Evolutionary conservation across 2,113 vertebrate genomes (phyloP).

Genomic region (Bothrops jararaca): DNA sequence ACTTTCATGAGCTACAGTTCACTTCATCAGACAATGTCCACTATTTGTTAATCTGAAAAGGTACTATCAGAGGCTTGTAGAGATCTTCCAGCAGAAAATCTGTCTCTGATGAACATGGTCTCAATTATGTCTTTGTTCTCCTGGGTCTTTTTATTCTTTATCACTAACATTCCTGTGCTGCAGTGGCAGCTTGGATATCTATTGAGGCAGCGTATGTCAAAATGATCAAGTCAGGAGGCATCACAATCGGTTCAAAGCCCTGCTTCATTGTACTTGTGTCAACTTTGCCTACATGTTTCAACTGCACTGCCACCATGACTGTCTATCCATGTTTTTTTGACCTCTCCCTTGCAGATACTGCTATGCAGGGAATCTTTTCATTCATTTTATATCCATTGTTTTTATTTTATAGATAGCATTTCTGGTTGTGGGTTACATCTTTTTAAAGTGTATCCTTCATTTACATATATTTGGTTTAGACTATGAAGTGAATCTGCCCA

Average conservation of each 20-base stretch:
- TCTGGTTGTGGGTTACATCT: neutral
- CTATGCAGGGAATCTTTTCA: neutral
- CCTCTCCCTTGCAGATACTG: neutral
- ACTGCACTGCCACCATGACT: neutral
- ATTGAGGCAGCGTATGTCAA: neutral
- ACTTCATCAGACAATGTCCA: neutral
- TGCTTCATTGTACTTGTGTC: neutral
- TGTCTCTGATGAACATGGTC: neutral
- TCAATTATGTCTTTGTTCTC: neutral
- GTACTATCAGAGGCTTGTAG: neutral
- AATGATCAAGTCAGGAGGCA: neutral
- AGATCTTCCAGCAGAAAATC: neutral
- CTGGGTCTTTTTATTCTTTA: neutral
- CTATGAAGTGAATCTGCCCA: neutral
- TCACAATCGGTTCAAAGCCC: neutral
- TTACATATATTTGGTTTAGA: neutral
- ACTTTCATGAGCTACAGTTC: neutral
- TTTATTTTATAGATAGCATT: neutral
- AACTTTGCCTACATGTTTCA: neutral
- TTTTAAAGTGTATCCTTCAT: neutral
- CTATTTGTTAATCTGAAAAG: neutral
- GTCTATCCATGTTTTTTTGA: neutral
- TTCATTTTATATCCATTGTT: neutral
- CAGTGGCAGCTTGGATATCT: neutral
- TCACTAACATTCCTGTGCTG: neutral